Conservation (phyloP, 2,797 vertebrate genomes). For the Gallinago solitaria region DNA sequence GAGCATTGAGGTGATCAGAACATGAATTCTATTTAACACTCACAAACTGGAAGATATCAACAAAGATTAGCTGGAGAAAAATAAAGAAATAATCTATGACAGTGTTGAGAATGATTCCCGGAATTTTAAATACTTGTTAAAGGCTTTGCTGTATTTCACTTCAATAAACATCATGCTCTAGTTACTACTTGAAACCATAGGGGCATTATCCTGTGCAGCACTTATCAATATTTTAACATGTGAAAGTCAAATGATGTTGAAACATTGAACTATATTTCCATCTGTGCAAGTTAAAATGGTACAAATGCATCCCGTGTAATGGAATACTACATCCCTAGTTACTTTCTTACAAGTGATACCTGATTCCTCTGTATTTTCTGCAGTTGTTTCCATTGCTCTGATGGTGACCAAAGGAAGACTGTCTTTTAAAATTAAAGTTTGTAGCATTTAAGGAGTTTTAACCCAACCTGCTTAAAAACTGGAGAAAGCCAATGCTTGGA, state of each 20-base stretch:
- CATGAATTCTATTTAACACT: slow-evolving; percentile 29
- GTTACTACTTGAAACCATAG: slow-evolving; percentile 78
- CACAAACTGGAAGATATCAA: slow-evolving; percentile 37
- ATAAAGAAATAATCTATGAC: slow-evolving; percentile 58
- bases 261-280: slow-evolving; percentile 90
- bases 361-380: slow-evolving; percentile 71
- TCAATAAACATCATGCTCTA: slow-evolving; percentile 83
- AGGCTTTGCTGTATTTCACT: slow-evolving; percentile 83
- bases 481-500: slow-evolving; percentile 62
- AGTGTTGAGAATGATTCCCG: slow-evolving; percentile 68
- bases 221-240: slow-evolving; percentile 90
- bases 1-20: slow-evolving; percentile 11
- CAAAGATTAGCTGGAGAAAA: slow-evolving; percentile 52
- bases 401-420: slow-evolving; percentile 72
- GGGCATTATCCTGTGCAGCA: slow-evolving; percentile 80
- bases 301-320: slow-evolving; percentile 82
- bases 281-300: slow-evolving; percentile 88
- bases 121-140: slow-evolving; percentile 84
- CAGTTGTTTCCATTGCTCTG: slow-evolving; percentile 61
- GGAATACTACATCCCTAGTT: slow-evolving; percentile 85
- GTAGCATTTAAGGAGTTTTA: slow-evolving; percentile 56
- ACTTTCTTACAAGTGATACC: slow-evolving; percentile 86
- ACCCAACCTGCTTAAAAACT: slow-evolving; percentile 69
- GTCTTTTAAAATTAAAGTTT: slow-evolving; percentile 78
- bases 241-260: slow-evolving; percentile 95